Percentiles rank a stretch among this genome's conserved stretches.
Conservation (phyloP, 2,113 vertebrate genomes). For the Phylloscopus trochilus region DNA sequence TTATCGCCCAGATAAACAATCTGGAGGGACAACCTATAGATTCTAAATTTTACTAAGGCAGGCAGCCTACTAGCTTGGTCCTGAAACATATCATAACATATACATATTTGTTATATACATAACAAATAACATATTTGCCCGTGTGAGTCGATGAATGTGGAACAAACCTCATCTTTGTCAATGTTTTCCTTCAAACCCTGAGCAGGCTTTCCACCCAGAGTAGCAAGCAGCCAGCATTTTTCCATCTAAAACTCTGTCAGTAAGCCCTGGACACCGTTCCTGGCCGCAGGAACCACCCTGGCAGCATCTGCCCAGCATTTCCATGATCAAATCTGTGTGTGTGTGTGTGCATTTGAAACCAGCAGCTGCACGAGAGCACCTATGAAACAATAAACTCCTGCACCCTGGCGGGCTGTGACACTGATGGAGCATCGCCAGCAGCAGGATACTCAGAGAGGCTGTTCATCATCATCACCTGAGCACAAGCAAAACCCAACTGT, state of each 20-base stretch:
- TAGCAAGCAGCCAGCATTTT: fast-evolving
- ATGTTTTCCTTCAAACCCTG: background rate
- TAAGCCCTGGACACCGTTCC: fast-evolving
- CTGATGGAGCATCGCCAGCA: background rate
- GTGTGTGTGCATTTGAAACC: background rate
- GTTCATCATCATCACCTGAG: background rate
- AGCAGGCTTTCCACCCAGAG: background rate
- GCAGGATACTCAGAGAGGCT: background rate
- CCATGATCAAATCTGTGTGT: fast-evolving
- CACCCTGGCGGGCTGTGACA: background rate
- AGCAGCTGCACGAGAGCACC: background rate
- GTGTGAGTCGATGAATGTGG: fast-evolving
- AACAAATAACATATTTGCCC: background rate
- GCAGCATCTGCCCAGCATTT: background rate
- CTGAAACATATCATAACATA: fast-evolving
- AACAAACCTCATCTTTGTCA: background rate
- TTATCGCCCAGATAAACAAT: background rate
- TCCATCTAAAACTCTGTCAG: background rate
- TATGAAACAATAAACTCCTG: background rate
- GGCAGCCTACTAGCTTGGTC: too few relatives aligned
- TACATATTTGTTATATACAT: too few relatives aligned
- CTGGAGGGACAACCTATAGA: background rate
- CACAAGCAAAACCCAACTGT: background rate
- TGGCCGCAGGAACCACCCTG: background rate
- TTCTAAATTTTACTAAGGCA: background rate